phyloP scores from a whole-genome alignment of 2,113 vertebrate species.

The Elephantulus edwardii region DNA sequence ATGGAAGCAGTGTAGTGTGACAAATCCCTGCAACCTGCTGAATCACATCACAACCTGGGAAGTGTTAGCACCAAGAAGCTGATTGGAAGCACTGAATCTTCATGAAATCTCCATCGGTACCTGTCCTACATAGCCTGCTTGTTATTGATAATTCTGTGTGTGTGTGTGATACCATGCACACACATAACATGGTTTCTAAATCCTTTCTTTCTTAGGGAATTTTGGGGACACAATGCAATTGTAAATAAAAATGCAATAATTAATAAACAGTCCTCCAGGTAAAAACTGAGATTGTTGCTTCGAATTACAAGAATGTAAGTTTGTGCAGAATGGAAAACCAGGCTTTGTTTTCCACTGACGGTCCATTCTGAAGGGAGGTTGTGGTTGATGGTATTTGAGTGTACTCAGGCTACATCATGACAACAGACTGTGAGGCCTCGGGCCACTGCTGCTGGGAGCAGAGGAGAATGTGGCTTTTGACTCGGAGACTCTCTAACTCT shows the following conservation, averaged over 20 bases:
- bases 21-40: background rate
- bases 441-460: background rate
- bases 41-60: too few relatives aligned
- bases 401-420: rapidly evolving
- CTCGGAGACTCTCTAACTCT: background rate
- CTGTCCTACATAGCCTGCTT: background rate
- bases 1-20: background rate
- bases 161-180: too few relatives aligned
- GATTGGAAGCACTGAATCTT: background rate
- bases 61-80: too few relatives aligned
- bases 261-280: background rate
- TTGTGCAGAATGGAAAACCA: background rate
- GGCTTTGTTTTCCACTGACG: background rate
- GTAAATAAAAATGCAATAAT: background rate
- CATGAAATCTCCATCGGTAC: too few relatives aligned
- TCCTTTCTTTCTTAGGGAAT: too few relatives aligned
- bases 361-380: background rate
- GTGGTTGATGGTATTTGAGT: background rate
- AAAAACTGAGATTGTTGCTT: background rate
- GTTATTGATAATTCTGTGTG: too few relatives aligned
- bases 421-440: rapidly evolving
- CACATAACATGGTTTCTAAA: too few relatives aligned
- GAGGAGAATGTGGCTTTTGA: background rate
- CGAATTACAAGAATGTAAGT: background rate
- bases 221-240: background rate